Conservation (phyloP, 37 sponge, comb jelly and placozoan species). For the Eunapius fragilis region DNA sequence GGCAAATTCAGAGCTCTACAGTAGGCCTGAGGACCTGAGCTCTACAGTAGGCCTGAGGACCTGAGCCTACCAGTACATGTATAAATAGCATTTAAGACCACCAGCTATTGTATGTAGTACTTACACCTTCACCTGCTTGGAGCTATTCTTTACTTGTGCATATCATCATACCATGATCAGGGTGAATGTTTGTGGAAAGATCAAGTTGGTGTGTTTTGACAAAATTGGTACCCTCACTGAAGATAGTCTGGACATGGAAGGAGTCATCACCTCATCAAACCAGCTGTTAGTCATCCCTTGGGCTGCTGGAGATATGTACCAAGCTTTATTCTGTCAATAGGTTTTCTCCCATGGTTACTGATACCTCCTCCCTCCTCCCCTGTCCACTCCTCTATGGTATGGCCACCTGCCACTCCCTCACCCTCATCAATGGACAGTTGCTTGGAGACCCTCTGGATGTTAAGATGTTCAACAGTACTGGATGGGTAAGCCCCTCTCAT, state of each 20-base stretch:
- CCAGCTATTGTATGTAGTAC: too few species aligned
- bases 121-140: too few species aligned
- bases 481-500: conserved; percentile 62
- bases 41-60: too few species aligned
- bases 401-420: conserved; percentile 89
- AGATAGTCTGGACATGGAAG: conserved; percentile 77
- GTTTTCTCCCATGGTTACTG: conserved; percentile 36
- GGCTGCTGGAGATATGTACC: not conserved
- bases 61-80: too few species aligned
- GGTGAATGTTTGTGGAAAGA: conserved; percentile 90
- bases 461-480: conserved; percentile 89
- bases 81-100: too few species aligned
- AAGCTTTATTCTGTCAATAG: conserved; percentile 4
- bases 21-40: too few species aligned
- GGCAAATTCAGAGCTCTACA: too few species aligned
- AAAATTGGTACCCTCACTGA: conserved; percentile 96
- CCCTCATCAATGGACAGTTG: conserved; percentile 68
- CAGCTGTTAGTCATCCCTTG: not conserved
- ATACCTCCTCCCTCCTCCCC: conserved; percentile 28
- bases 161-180: conserved; percentile 15
- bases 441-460: conserved; percentile 92
- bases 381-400: conserved; percentile 60
- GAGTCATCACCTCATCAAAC: conserved; percentile 32
- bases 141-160: too few species aligned
- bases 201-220: conserved; percentile 94